A percentile compares a stretch with the other conserved stretches of the same genome.
Evolutionary conservation across 2,113 vertebrate genomes (phyloP).

Genomic region (Gallinago media): DNA sequence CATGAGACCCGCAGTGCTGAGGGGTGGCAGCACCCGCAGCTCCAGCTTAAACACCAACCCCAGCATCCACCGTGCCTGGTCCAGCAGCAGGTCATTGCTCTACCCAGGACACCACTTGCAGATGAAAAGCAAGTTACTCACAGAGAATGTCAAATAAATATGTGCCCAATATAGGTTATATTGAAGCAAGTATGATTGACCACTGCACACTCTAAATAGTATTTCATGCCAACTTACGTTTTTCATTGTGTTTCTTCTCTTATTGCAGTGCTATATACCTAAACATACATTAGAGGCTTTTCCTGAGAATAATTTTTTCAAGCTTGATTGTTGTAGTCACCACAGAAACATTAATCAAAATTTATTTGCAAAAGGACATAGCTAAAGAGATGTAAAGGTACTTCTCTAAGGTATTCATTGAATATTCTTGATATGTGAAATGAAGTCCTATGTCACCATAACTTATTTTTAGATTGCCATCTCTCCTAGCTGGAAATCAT

Average conservation of each 20-base stretch:
- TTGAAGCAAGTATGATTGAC: not conserved
- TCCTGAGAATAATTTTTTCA: not conserved
- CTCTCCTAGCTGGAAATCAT: not conserved
- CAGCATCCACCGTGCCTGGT: not conserved
- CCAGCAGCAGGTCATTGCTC: not conserved
- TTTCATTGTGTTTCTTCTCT: not conserved
- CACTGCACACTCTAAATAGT: not conserved
- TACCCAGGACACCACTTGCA: not conserved
- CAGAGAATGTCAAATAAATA: not conserved
- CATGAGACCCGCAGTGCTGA: fast-evolving
- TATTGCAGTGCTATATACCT: not conserved
- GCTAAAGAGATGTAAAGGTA: not conserved
- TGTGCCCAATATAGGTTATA: not conserved
- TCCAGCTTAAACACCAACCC: not conserved
- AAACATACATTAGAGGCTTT: not conserved
- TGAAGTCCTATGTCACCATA: not conserved
- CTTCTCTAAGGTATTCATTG: not conserved
- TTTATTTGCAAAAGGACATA: not conserved
- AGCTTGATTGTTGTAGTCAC: not conserved
- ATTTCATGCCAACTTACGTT: not conserved
- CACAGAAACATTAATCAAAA: not conserved
- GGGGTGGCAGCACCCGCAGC: not conserved
- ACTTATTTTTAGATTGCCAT: not conserved
- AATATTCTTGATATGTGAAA: not conserved
- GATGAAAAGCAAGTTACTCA: not conserved